phyloP scores from a whole-genome alignment of 2,113 vertebrate genomes.

The Bubo bubo region DNA sequence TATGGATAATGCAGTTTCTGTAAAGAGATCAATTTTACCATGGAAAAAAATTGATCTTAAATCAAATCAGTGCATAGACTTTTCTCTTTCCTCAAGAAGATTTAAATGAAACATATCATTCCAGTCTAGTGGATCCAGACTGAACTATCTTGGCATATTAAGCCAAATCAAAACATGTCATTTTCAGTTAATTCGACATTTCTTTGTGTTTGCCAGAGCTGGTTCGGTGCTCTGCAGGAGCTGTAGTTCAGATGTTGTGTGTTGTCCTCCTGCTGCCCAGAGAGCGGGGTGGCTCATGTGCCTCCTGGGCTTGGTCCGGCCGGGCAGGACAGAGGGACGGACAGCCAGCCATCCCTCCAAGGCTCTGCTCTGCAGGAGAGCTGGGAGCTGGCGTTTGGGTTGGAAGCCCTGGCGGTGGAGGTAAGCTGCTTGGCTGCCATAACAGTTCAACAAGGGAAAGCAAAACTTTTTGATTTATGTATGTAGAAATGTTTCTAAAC shows the following conservation, averaged over 20 bases:
- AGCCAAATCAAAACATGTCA: background rate
- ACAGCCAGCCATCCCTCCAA: accelerated
- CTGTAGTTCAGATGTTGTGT: background rate
- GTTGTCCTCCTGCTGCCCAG: background rate
- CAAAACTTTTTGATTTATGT: background rate
- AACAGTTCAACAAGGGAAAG: background rate
- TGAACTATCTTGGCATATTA: background rate
- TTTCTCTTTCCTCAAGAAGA: background rate
- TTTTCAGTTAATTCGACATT: background rate
- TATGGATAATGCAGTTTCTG: background rate
- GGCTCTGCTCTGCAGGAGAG: background rate
- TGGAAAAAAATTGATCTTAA: background rate
- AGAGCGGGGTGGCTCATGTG: background rate
- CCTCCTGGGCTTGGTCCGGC: background rate
- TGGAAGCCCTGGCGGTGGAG: background rate
- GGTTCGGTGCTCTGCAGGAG: background rate
- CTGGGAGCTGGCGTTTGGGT: accelerated
- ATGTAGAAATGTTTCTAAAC: background rate
- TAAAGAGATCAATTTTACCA: background rate
- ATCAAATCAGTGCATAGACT: background rate
- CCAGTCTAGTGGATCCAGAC: background rate
- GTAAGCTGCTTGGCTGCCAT: background rate
- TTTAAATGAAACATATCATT: background rate
- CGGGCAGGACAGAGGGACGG: background rate
- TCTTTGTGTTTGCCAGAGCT: background rate